Conservation (phyloP, 2,888 invertebrate genomes). For the Orchesella flavescens region DNA sequence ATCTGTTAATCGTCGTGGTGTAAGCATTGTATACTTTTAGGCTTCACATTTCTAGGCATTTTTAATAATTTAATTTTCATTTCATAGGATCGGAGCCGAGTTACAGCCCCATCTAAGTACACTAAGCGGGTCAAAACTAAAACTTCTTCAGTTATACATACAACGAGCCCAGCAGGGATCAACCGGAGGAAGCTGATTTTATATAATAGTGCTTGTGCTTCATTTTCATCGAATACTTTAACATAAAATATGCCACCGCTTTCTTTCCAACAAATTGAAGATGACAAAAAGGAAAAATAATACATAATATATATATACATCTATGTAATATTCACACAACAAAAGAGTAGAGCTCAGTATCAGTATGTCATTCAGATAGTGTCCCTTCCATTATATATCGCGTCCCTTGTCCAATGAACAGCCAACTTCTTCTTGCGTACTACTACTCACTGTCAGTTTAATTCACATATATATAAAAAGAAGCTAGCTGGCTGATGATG, state of each 20-base stretch:
- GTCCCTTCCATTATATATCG: neutral
- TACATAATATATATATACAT: neutral
- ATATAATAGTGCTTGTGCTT: conserved; percentile 18
- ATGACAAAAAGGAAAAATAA: neutral
- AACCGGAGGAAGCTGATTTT: conserved; percentile 62
- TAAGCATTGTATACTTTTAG: no score
- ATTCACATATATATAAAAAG: neutral
- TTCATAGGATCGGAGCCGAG: conserved; percentile 69
- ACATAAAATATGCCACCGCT: neutral
- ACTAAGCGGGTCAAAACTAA: conserved; percentile 91
- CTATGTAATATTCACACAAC: neutral
- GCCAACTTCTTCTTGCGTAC: neutral
- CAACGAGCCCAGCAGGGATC: conserved; percentile 77
- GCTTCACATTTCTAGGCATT: no score
- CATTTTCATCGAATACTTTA: conserved; percentile 16
- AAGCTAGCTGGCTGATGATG: neutral
- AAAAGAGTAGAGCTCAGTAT: conserved; percentile 5
- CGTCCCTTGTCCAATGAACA: neutral
- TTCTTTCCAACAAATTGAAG: conserved; percentile 15
- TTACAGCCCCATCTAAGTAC: conserved; percentile 83
- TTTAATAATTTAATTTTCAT: no score
- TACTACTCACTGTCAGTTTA: neutral
- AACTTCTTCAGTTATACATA: conserved; percentile 87
- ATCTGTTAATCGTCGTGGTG: no score
- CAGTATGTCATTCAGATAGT: neutral